phyloP scores from a whole-genome alignment of 2,888 invertebrate genomes.

The Epinotia bilunana region DNA sequence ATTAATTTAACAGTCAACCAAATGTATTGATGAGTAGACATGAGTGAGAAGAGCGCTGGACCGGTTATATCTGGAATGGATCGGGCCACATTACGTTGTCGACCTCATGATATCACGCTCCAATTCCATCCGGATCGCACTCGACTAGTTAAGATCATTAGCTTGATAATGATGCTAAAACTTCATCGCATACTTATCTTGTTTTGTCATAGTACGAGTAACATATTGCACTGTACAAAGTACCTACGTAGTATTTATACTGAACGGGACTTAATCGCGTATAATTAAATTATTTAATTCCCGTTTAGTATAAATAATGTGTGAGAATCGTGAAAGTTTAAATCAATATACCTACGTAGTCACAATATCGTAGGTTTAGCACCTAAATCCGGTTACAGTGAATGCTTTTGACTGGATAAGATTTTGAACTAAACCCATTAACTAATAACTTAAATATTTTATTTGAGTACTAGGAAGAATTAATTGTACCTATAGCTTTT shows the following conservation, averaged over 20 bases:
- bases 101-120: slow-evolving; percentile 59
- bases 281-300: too few species aligned
- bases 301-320: too few species aligned
- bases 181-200: slow-evolving; percentile 18
- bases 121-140: slow-evolving; percentile 61
- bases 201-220: too few species aligned
- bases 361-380: neutral
- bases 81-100: slow-evolving; percentile 47
- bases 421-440: too few species aligned
- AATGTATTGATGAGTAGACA: neutral
- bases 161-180: slow-evolving; percentile 25
- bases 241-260: too few species aligned
- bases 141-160: slow-evolving; percentile 49
- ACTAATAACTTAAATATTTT: too few species aligned
- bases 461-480: too few species aligned
- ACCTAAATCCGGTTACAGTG: neutral
- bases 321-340: too few species aligned
- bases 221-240: too few species aligned
- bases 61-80: slow-evolving; percentile 25
- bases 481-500: too few species aligned
- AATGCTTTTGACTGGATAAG: too few species aligned
- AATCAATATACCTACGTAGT: neutral
- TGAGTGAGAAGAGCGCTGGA: slow-evolving; percentile 5
- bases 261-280: too few species aligned
- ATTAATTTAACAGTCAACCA: neutral